These are phyloP conservation scores for Babylonia areolata DNA, from an alignment of 1,140 invertebrate species.

Conservation along the genomic window DNA sequence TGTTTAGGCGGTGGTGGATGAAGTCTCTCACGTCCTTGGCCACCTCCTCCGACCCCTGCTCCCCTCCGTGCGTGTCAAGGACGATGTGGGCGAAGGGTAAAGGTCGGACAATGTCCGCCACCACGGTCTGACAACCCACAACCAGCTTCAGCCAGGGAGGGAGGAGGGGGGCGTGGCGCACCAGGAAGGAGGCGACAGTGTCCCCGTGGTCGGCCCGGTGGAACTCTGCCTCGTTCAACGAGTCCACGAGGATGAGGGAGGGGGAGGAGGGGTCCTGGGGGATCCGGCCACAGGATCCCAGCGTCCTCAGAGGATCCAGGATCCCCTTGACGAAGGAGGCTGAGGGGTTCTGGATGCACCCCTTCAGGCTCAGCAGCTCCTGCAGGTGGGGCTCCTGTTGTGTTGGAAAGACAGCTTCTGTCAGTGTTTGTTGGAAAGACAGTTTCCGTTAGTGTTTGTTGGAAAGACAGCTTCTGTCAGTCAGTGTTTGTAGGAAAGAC, in stretches of 20 bases:
- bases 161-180: constrained; percentile 87
- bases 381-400: constrained; percentile 85
- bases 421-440: too few relatives aligned
- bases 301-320: constrained; percentile 87
- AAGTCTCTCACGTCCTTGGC: constrained; percentile 87
- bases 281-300: constrained; percentile 87
- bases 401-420: too few relatives aligned
- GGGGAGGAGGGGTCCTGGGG: constrained; percentile 75
- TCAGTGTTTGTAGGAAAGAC: too few relatives aligned
- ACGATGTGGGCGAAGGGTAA: constrained; percentile 84
- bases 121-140: constrained; percentile 89
- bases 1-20: constrained; percentile 87
- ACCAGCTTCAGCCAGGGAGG: constrained; percentile 94
- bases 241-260: constrained; percentile 89
- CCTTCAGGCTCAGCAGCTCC: constrained; percentile 81
- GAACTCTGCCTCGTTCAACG: constrained; percentile 95
- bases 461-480: too few relatives aligned
- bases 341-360: constrained; percentile 94
- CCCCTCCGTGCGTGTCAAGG: constrained; percentile 54
- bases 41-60: not conserved
- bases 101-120: constrained; percentile 88
- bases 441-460: too few relatives aligned
- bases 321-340: constrained; percentile 88
- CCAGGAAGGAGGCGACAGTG: constrained; percentile 92
- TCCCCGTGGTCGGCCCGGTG: constrained; percentile 94